Evolutionary conservation across 2,113 vertebrate genomes (phyloP), one percentile per base, ranked within the genome.

Genomic region (Siniperca knerii): DNA sequence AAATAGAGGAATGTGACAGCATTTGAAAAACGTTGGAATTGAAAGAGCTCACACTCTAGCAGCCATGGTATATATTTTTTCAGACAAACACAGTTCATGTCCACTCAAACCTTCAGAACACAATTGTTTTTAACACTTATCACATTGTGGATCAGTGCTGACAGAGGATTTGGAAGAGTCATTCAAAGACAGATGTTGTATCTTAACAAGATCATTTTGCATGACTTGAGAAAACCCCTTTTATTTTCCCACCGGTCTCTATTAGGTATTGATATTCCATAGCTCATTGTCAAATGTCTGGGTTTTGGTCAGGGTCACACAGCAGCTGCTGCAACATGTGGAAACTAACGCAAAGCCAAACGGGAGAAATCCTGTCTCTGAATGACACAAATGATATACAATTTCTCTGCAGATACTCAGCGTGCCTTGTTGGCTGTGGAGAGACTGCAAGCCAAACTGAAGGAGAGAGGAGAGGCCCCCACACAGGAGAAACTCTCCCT

Each of bases 361-460:
- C 9, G 18, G 21, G 42, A 72, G 60, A 61, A 75, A 77, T 74
- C 46, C 46, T 71, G 74, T 71, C 70, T 81, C 61, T 42, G 62
- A 78, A 58, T 87, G 85, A 75, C 74, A 81, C 61, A 57, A 70
- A 87, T 57, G 65, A 78, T 62, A 18, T 66, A 58, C 66, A 37
- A 50, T 90, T 77, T 81, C 77, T 77, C 35, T 82, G 6, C 92
- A 98, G 98, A 99, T 93, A 96, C 95, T 44, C 96, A 96, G 88
- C 91, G 93, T 85, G 98, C 97, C 84, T 94, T 99, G 88, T 96
- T 97, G 95, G 98, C 98, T 46, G 96, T 98, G 88, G 98, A 98
- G 76, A 96, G 98, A 60, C 95, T 99, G 69, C 98, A 98, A 88
- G 93, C 94, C 77, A 98, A 97, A 90, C 94, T 99, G 77, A 96